phyloP scores from a whole-genome alignment of 1,140 invertebrate species.

The Dendroctonus ponderosae region DNA sequence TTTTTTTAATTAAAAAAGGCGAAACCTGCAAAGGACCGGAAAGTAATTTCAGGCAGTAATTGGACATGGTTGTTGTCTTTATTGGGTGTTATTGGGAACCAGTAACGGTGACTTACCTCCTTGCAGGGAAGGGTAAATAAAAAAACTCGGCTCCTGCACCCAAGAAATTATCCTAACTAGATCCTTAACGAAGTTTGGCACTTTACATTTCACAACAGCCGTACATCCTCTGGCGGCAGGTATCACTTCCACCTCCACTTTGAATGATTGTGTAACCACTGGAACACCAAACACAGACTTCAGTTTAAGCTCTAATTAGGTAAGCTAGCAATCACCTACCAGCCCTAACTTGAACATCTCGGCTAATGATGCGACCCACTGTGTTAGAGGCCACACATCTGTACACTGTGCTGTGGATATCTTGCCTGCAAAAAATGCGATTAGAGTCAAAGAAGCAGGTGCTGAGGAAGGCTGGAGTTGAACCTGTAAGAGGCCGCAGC shows the following conservation, averaged over 20 bases:
- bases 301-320: too few species aligned
- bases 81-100: too few species aligned
- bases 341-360: slow-evolving; percentile 78
- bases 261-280: slow-evolving; percentile 82
- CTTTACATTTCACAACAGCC: slow-evolving; percentile 75
- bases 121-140: slow-evolving; percentile 74
- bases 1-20: slow-evolving; percentile 8
- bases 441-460: not conserved
- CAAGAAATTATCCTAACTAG: slow-evolving; percentile 81
- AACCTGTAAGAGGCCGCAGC: slow-evolving; percentile 63
- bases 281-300: slow-evolving; percentile 43
- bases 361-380: slow-evolving; percentile 74
- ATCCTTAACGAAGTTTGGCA: slow-evolving; percentile 78
- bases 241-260: slow-evolving; percentile 70
- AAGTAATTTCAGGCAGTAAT: too few species aligned
- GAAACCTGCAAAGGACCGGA: not conserved
- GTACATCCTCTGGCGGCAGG: slow-evolving; percentile 74
- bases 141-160: slow-evolving; percentile 74
- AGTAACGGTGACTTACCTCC: slow-evolving; percentile 59
- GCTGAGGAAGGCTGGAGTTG: not conserved
- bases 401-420: slow-evolving; percentile 74
- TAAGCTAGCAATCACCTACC: slow-evolving; percentile 58
- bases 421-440: slow-evolving; percentile 53
- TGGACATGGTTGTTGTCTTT: too few species aligned
- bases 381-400: slow-evolving; percentile 75